Evolutionary conservation across 2,888 invertebrate species (phyloP), one percentile per base, ranked within the genome.

Genomic region (Melanargia galathea): DNA sequence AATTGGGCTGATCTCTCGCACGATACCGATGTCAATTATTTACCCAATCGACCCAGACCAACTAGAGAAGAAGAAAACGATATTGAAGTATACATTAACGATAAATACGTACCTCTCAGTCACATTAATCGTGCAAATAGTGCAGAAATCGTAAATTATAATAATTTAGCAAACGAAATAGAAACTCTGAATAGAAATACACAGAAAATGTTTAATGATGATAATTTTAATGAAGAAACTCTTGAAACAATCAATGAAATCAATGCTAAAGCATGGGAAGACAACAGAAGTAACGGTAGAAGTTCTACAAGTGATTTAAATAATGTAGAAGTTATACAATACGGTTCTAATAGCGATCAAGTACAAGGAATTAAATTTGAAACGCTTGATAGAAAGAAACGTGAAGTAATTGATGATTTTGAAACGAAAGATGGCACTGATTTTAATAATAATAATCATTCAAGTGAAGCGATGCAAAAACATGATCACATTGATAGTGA

Each of bases 1-100:
- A 66, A 75, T 24, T 86, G 83, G 86, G 59, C 68, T 7, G 90
- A 91, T 66, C 74, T 91, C 0, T 80, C 88, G 0, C 86, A 84
- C 60, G 92, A 92, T 51, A 88, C 74, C 0, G 86, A 87, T 64
- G 79, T 92, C 0, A 92, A 92, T 75, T 78, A 82, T 62, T 71
- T 83, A 1, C 73, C 78, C 2, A 79, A 74, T 26, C 68, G 65
- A 2, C 69, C 76, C 11, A 76, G 75, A 70, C 76, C 81, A 0
- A 77, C 80, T 0, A 74, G 77, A 64, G 75, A 81, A 20, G 81
- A 86, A 64, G 71, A 67, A 2, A 72, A 79, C 10, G 81, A 88
- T 46, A 76, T 87, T 30, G 86, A 88, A 75, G 73, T 86, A 1
- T 52, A 79, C 1, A 54, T 73, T 4, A 73, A 81, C 8, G 70